A percentile compares a stretch with the other conserved stretches of the same genome.
Conservation (phyloP, 1,140 invertebrate genomes). For the Heterodera carotae region DNA sequence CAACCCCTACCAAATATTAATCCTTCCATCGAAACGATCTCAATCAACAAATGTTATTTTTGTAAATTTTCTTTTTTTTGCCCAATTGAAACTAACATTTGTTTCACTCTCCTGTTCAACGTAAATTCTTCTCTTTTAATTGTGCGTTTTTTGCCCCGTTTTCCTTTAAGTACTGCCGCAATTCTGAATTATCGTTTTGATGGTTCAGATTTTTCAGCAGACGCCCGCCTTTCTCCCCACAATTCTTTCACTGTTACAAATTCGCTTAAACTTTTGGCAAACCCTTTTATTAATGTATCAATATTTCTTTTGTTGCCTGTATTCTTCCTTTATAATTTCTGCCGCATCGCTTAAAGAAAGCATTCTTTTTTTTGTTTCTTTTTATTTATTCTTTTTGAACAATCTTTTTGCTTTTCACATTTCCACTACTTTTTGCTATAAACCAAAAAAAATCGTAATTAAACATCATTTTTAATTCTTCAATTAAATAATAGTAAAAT, state of each 20-base stretch:
- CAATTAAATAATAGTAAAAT: too few relatives aligned
- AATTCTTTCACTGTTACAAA: background rate
- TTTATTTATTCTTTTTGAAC: too few relatives aligned
- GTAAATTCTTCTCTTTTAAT: background rate
- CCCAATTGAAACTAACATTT: background rate
- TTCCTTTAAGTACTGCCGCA: constrained; percentile 11
- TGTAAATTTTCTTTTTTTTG: background rate
- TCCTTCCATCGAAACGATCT: background rate
- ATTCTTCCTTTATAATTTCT: too few relatives aligned
- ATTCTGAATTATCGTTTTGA: background rate
- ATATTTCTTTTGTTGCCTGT: too few relatives aligned
- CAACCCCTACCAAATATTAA: background rate
- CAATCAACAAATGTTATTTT: background rate
- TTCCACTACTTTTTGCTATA: too few relatives aligned
- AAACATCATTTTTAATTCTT: too few relatives aligned
- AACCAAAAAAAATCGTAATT: too few relatives aligned
- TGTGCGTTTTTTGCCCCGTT: background rate
- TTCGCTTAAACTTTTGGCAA: too few relatives aligned
- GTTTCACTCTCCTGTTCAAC: background rate
- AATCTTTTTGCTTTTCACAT: too few relatives aligned
- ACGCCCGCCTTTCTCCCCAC: background rate
- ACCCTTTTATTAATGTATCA: too few relatives aligned
- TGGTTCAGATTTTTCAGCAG: background rate
- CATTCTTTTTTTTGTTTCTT: too few relatives aligned
- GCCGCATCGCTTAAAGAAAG: too few relatives aligned